Evolutionary conservation across 2,888 invertebrate genomes (phyloP), one percentile per base, ranked within the genome.

Genomic region (Halictus ligatus): DNA sequence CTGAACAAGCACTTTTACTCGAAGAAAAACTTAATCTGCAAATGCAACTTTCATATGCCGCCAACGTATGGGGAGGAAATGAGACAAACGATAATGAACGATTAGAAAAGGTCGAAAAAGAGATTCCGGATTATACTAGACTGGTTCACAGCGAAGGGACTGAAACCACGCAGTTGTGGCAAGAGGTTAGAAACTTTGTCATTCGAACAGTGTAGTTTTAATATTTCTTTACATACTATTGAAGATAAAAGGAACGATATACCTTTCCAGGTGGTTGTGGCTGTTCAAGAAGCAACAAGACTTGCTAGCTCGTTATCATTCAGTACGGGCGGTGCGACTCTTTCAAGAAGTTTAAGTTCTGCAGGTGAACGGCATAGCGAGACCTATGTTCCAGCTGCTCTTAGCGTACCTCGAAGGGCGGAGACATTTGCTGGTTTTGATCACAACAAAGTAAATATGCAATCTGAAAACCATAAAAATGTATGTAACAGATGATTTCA

Each of bases 371-470:
- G 98, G 78, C 98, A 98, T 92, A 98, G 98, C 92, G 97, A 97
- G 46, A 97, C 97, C 0, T 99, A 98, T 95, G 97, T 98, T 87
- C 98, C 98, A 48, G 98, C 98, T 25, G 97, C 98, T 60, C 95
- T 99, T 86, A 94, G 94, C 73, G 92, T 95, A 48, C 99, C 99
- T 29, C 97, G 98, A 92, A 96, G 99, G 50, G 99, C 99, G 0
- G 99, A 99, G 96, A 99, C 99, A 6, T 99, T 99, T 95, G 99
- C 99, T 1, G 99, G 99, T 13, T 99, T 99, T 94, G 99, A 99
- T 95, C 95, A 96, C 88, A 95, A 93, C 88, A 95, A 94, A 91
- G 95, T 94, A 91, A 81, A 78, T 88, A 60, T 8, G 73, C 35
- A 40, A 71, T 58, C 29, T 43, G 21, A 43, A 13, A 13, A n/a